Conservation (phyloP, 2,113 vertebrate species). For the Bambusicola thoracicus region DNA sequence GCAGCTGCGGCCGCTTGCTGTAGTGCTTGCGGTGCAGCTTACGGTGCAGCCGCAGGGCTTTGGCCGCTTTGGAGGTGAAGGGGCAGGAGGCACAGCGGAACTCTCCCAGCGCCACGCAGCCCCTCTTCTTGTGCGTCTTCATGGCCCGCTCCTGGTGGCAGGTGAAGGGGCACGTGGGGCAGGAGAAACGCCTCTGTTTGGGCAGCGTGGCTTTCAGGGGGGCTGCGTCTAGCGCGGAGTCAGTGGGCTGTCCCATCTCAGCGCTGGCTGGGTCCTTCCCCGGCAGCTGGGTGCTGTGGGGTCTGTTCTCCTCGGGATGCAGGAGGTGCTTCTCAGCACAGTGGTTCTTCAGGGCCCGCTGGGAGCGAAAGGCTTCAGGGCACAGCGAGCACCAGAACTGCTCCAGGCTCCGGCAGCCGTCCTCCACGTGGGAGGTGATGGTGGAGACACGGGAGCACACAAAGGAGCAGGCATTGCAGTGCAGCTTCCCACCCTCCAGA, state of each 20-base stretch:
- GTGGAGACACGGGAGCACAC: conserved; percentile 82
- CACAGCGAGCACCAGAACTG: conserved; percentile 67
- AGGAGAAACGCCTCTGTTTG: conserved; percentile 77
- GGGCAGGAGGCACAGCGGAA: conserved; percentile 82
- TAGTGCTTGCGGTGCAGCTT: conserved; percentile 73
- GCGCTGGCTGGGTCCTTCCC: fast-evolving
- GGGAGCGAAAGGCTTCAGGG: conserved; percentile 46
- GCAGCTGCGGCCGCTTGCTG: conserved; percentile 63
- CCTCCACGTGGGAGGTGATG: conserved; percentile 82
- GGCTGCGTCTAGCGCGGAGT: neutral
- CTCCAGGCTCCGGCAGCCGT: conserved; percentile 71
- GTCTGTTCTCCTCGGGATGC: fast-evolving
- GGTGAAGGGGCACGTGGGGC: conserved; percentile 84
- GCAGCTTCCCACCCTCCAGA: conserved; percentile 81
- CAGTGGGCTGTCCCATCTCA: neutral
- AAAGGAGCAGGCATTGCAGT: conserved; percentile 85
- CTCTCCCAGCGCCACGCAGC: conserved; percentile 79
- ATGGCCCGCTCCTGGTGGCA: conserved; percentile 86
- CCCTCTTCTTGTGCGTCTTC: conserved; percentile 82
- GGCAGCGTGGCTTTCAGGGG: neutral
- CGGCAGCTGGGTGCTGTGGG: fast-evolving
- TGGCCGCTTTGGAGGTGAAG: conserved; percentile 78
- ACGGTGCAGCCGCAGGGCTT: conserved; percentile 80
- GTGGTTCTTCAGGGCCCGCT: conserved; percentile 53
- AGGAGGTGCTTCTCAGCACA: neutral